phyloP scores from a whole-genome alignment of 2,113 vertebrate genomes.

The Lophura nycthemera region DNA sequence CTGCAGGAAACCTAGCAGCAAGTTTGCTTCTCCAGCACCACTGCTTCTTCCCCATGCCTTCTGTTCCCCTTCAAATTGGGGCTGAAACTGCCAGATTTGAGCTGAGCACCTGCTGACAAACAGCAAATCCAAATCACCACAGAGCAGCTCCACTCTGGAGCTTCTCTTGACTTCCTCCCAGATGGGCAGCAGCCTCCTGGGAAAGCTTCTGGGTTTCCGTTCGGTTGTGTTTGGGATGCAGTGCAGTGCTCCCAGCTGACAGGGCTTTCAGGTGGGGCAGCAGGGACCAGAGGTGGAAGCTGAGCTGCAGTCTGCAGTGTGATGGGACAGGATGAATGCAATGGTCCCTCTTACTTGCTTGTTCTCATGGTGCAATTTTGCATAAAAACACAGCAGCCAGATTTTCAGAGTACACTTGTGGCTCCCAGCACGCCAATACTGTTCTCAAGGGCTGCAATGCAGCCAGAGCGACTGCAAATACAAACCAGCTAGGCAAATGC shows the following conservation, averaged over 20 bases:
- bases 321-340: not conserved
- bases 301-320: not conserved
- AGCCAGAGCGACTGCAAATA: not conserved
- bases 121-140: not conserved
- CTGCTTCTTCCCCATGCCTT: not conserved
- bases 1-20: not conserved
- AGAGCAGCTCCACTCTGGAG: not conserved
- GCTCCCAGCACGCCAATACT: not conserved
- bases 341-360: not conserved
- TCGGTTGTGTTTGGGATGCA: not conserved
- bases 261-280: not conserved
- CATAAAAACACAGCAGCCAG: not conserved
- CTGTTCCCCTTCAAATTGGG: not conserved
- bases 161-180: not conserved
- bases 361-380: not conserved
- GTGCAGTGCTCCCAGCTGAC: rapidly evolving
- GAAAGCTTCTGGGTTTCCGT: rapidly evolving
- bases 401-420: not conserved
- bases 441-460: not conserved
- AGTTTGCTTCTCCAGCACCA: not conserved
- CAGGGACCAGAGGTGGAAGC: not conserved
- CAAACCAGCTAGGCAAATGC: not conserved
- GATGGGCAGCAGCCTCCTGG: not conserved
- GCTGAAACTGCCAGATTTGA: not conserved
- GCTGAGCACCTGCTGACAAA: not conserved